Evolutionary conservation across 2,888 invertebrate species (phyloP).

Genomic region (Caenorhabditis doughertyi): DNA sequence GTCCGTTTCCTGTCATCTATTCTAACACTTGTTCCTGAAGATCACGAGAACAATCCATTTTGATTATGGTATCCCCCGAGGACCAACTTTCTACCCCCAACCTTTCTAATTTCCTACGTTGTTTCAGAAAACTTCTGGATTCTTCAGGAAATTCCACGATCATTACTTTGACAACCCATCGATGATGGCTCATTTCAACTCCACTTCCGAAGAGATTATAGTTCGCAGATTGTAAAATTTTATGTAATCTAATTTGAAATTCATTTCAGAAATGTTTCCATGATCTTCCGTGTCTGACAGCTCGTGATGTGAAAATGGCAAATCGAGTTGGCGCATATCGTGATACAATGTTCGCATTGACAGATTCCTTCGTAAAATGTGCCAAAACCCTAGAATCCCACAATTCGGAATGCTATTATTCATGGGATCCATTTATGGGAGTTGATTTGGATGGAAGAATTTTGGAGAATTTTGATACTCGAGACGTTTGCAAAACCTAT

Average conservation of each 20-base stretch:
- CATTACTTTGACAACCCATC: conserved; percentile 27
- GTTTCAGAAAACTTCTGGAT: conserved; percentile 45
- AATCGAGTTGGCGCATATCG: conserved; percentile 34
- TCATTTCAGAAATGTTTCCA: conserved; percentile 49
- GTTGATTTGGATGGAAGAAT: conserved; percentile 43
- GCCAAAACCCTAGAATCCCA: conserved; percentile 26
- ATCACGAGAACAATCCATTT: too few relatives aligned
- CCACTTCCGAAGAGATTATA: conserved; percentile 33
- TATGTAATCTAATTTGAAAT: background rate
- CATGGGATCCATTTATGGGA: conserved; percentile 56
- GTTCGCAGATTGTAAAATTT: background rate
- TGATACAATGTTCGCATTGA: conserved; percentile 40
- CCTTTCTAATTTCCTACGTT: background rate
- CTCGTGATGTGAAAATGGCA: conserved; percentile 36
- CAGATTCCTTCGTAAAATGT: conserved; percentile 36
- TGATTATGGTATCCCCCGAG: background rate
- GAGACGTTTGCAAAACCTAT: conserved; percentile 52
- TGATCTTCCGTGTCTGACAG: conserved; percentile 34
- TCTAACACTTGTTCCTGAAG: too few relatives aligned
- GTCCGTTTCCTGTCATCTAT: too few relatives aligned
- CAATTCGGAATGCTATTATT: conserved; percentile 49
- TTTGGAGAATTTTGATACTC: conserved; percentile 48
- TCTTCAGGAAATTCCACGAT: conserved; percentile 46
- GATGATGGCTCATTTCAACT: conserved; percentile 25
- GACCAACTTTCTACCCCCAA: background rate